Conservation (phyloP, 2,113 vertebrate species). For the Crotalus helleri region DNA sequence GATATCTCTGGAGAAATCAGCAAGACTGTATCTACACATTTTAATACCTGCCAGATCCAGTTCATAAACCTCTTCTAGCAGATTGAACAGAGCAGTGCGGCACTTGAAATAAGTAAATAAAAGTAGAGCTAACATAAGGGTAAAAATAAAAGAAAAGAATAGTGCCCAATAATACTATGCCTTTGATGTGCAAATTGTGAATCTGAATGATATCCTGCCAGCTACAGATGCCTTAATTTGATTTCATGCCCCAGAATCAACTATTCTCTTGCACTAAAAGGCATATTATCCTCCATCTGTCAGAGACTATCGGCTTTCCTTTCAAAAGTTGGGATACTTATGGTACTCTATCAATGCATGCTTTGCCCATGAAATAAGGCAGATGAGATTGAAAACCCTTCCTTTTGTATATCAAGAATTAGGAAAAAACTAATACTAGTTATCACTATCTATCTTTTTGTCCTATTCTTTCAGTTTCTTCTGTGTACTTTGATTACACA, state of each 20-base stretch:
- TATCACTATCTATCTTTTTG: neutral
- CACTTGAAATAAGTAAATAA: conserved; percentile 30
- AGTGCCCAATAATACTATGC: conserved; percentile 32
- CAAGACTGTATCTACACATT: conserved; percentile 42
- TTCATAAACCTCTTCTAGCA: conserved; percentile 31
- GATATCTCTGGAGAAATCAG: conserved; percentile 42
- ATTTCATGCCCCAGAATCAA: conserved; percentile 80
- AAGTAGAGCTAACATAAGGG: conserved; percentile 51
- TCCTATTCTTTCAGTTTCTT: conserved; percentile 18
- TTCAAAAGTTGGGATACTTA: conserved; percentile 53
- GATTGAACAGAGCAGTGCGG: conserved; percentile 12
- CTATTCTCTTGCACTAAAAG: conserved; percentile 65
- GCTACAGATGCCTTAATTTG: conserved; percentile 90
- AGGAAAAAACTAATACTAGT: neutral
- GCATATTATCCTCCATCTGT: conserved; percentile 74
- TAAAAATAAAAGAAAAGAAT: conserved; percentile 44
- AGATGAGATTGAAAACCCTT: conserved; percentile 50
- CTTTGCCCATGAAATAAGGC: conserved; percentile 47
- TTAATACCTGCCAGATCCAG: conserved; percentile 53
- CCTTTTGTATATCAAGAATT: conserved; percentile 24
- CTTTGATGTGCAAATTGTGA: conserved; percentile 62
- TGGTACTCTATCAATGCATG: neutral
- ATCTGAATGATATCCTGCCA: conserved; percentile 67
- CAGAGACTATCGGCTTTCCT: conserved; percentile 62
- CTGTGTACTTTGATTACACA: neutral